A percentile compares a stretch with the other conserved stretches of the same genome.
phyloP scores from a whole-genome alignment of 2,113 vertebrate species.

The Pagrus major region DNA sequence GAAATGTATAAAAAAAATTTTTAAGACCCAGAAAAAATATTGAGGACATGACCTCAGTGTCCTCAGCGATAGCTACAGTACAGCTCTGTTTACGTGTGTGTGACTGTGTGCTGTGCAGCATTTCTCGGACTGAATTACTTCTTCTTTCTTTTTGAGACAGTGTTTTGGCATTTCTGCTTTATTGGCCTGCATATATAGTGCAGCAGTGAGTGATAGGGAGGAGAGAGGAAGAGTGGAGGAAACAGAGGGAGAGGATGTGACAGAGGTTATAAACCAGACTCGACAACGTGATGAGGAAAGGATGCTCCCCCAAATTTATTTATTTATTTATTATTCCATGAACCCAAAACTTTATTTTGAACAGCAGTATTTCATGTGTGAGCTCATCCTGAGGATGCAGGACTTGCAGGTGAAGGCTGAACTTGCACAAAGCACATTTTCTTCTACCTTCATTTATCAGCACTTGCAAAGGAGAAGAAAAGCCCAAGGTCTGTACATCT shows the following conservation, averaged over 20 bases:
- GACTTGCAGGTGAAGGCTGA: background rate
- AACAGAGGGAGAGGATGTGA: conserved; percentile 21
- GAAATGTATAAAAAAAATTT: too few species aligned
- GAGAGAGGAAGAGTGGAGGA: conserved; percentile 15
- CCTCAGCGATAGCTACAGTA: too few species aligned
- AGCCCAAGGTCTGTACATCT: background rate
- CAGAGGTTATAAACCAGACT: conserved; percentile 35
- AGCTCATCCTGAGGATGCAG: background rate
- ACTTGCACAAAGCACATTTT: background rate
- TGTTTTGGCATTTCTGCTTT: conserved; percentile 56
- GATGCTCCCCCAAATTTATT: background rate
- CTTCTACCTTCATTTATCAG: background rate
- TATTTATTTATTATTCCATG: too few species aligned
- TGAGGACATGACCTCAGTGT: too few species aligned
- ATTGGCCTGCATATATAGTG: conserved; percentile 26
- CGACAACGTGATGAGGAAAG: background rate
- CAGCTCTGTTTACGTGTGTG: conserved; percentile 19
- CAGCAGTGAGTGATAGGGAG: conserved; percentile 20
- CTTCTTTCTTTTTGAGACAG: conserved; percentile 13
- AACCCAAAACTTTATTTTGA: background rate
- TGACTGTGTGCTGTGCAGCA: conserved; percentile 20
- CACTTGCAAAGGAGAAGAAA: background rate
- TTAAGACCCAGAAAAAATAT: too few species aligned
- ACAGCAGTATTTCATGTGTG: background rate
- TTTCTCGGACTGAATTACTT: conserved; percentile 24